Evolutionary conservation across 2,888 invertebrate species (phyloP), one percentile per base, ranked within the genome.

Genomic region (Caenorhabditis panamensis): DNA sequence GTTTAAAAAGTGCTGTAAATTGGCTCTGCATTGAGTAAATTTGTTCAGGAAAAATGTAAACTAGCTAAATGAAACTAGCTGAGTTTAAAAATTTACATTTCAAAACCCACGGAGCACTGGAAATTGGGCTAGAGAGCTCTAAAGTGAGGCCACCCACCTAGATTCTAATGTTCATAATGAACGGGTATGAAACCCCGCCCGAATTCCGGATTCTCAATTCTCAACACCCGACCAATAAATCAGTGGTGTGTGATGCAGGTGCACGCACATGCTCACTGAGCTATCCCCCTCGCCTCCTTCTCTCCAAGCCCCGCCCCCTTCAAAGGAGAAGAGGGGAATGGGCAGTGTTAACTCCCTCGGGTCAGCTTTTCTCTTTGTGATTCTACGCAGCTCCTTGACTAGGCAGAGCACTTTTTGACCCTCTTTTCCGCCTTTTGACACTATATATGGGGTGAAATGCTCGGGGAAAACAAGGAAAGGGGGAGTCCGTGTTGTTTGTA

Each of bases 261-360:
- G 47, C 18, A 18, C 18, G 31, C 31, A 31, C 31, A 31, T 47
- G 47, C 41, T 41, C 41, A 41, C 8, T 41, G 41, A 41, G 41
- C 41, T 16, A n/a, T 11, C 36, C 36, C 36, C 6, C 36, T 36
- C 36, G 6, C 36, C 41, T 41, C 41, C 41, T 16, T 16, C 47
- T 31, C 31, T 4, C 20, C 47, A 47, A 47, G 20, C 47, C 20
- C 61, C 28, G 16, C 20, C 61, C 28, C 49, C 24, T 56, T 31
- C 11, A 4, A 1, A 18, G 2, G 31, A 18, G 9, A 18, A 18
- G 31, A 36, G 31, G 20, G 9, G 31, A 18, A 18, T 8, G 36
- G 9, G 31, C 20, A 41, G 41, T 31, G 31, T 56, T n/a, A 56
- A 56, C 28, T 63, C 63, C 49, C 63, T 51, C 63, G 49, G 63